These are phyloP conservation scores for Verasper variegatus DNA, from an alignment of 2,113 vertebrate genomes.

Conservation along the genomic window DNA sequence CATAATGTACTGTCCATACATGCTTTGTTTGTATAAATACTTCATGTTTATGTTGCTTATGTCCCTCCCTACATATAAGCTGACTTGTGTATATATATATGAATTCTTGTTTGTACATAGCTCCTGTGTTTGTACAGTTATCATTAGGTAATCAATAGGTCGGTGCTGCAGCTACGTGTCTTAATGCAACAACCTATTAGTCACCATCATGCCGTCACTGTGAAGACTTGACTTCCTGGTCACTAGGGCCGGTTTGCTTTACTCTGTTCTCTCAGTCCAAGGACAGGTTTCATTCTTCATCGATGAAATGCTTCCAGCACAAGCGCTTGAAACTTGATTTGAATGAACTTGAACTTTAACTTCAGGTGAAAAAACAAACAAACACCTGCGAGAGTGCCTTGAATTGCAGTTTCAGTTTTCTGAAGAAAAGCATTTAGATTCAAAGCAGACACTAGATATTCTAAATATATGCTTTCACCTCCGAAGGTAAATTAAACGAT, in stretches of 20 bases:
- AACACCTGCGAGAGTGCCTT: conserved; percentile 81
- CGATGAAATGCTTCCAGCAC: conserved; percentile 72
- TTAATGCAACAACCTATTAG: conserved; percentile 60
- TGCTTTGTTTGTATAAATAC: conserved; percentile 46
- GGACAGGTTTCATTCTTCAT: conserved; percentile 54
- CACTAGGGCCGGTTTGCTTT: conserved; percentile 63
- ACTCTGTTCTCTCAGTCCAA: conserved; percentile 55
- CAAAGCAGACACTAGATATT: conserved; percentile 51
- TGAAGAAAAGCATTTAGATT: conserved; percentile 65
- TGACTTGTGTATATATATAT: conserved; percentile 53
- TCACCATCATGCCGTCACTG: conserved; percentile 81
- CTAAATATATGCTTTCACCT: conserved; percentile 46
- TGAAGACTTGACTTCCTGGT: conserved; percentile 78
- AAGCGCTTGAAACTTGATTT: conserved; percentile 65
- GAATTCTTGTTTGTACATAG: conserved; percentile 69
- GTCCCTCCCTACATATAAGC: conserved; percentile 42
- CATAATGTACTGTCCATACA: conserved; percentile 51
- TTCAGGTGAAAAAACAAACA: conserved; percentile 62
- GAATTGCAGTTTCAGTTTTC: conserved; percentile 73
- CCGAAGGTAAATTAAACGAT: conserved; percentile 42
- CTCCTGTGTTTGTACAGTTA: conserved; percentile 70
- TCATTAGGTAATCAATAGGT: conserved; percentile 58
- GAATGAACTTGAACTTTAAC: conserved; percentile 78
- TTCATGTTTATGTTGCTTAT: conserved; percentile 60
- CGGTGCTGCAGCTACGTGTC: conserved; percentile 65